A percentile compares a stretch with the other conserved stretches of the same genome.
phyloP scores from a whole-genome alignment of 1,140 invertebrate genomes.

The Bombus soroeensis region DNA sequence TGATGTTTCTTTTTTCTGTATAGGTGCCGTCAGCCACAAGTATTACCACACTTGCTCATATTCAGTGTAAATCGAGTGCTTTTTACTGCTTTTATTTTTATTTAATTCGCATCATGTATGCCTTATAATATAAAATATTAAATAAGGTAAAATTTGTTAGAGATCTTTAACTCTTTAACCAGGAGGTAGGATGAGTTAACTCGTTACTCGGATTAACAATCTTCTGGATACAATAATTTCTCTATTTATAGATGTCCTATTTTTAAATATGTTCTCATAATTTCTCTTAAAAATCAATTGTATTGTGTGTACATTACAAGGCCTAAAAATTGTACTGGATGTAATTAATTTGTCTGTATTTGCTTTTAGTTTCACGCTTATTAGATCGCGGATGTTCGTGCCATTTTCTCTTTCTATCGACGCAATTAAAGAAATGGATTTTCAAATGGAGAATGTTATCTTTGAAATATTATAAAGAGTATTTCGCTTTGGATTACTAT shows the following conservation, averaged over 20 bases:
- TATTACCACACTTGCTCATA: not conserved
- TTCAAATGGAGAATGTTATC: not conserved
- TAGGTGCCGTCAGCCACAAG: not conserved
- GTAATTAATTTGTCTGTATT: not conserved
- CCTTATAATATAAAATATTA: not conserved
- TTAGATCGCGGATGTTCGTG: not conserved
- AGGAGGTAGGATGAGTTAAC: too few species aligned
- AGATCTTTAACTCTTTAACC: not conserved
- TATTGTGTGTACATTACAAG: not conserved
- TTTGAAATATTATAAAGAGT: not conserved
- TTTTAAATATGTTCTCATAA: too few species aligned
- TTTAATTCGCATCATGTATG: not conserved
- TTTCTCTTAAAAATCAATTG: not conserved
- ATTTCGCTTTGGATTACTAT: not conserved
- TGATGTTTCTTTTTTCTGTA: not conserved
- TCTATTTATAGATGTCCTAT: too few species aligned
- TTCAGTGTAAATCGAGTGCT: not conserved
- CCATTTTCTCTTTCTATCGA: not conserved
- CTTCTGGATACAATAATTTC: too few species aligned
- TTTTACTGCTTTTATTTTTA: not conserved
- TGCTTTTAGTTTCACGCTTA: not conserved
- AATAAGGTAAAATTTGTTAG: not conserved
- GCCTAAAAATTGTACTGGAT: not conserved
- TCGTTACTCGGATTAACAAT: not conserved
- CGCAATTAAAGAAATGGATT: fast-evolving